Percentiles rank a stretch among this genome's conserved stretches.
phyloP scores from a whole-genome alignment of 2,888 invertebrate genomes.

The Galerucella pusilla region DNA sequence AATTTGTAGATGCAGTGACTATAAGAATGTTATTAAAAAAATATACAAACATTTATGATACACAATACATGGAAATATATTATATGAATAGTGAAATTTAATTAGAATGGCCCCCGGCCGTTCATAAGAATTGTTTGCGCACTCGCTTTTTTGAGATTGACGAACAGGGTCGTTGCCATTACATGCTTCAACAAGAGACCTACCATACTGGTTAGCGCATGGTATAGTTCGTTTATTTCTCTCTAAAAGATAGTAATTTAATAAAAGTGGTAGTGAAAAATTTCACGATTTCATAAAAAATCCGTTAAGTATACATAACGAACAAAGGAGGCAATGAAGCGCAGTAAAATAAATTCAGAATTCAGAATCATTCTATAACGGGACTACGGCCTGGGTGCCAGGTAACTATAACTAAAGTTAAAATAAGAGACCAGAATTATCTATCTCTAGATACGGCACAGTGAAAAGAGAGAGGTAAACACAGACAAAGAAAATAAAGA shows the following conservation, averaged over 20 bases:
- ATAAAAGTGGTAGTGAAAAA: slow-evolving; percentile 36
- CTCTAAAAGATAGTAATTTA: slow-evolving; percentile 30
- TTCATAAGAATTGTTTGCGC: slow-evolving; percentile 24
- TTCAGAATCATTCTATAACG: slow-evolving; percentile 42
- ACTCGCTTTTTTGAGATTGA: slow-evolving; percentile 48
- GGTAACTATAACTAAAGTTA: no score
- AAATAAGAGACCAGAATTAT: no score
- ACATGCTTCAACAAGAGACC: slow-evolving; percentile 44
- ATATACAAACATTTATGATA: neutral
- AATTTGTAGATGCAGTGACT: no score
- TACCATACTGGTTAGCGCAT: slow-evolving; percentile 17
- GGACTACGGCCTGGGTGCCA: slow-evolving; percentile 19
- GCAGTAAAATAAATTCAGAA: slow-evolving; percentile 47
- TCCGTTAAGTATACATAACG: slow-evolving; percentile 35
- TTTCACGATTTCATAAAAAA: slow-evolving; percentile 43
- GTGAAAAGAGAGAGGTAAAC: slow-evolving; percentile 22
- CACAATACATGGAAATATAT: neutral
- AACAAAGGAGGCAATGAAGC: slow-evolving; percentile 54
- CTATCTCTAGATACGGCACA: no score
- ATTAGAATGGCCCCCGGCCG: slow-evolving; percentile 35
- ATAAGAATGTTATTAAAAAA: no score
- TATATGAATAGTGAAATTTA: slow-evolving; percentile 15
- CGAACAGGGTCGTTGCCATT: slow-evolving; percentile 55
- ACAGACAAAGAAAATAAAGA: slow-evolving; percentile 21
- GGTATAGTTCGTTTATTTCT: slow-evolving; percentile 3